A percentile compares a stretch with the other conserved stretches of the same genome.
These are phyloP conservation scores for Mus spicilegus DNA, from an alignment of 2,113 vertebrate genomes.

Conservation along the genomic window DNA sequence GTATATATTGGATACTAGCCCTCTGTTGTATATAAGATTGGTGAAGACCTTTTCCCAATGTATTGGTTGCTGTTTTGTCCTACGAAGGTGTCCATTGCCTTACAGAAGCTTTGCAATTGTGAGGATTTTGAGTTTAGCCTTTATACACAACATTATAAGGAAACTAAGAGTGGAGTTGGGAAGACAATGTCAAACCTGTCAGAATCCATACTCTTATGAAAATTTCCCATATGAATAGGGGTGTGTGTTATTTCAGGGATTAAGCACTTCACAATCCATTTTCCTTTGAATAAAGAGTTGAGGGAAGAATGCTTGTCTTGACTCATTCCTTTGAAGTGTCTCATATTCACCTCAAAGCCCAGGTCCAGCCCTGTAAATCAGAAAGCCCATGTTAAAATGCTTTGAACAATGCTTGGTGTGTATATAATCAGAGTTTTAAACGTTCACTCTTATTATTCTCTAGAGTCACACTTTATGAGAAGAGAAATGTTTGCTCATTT, in stretches of 20 bases:
- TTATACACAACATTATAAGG: background rate
- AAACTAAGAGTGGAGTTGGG: background rate
- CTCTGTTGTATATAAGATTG: too few relatives aligned
- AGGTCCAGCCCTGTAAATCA: background rate
- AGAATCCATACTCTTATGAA: background rate
- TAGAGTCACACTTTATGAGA: background rate
- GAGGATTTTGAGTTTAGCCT: background rate
- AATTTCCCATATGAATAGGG: background rate
- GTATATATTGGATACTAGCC: too few relatives aligned
- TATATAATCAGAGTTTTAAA: background rate
- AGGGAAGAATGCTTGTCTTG: background rate
- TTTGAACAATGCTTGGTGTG: background rate
- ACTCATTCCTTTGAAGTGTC: background rate
- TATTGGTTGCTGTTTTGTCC: too few relatives aligned
- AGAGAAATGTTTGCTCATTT: constrained; percentile 28
- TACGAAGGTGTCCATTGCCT: too few relatives aligned
- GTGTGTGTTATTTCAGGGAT: background rate
- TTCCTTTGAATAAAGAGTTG: background rate
- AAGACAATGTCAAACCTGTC: background rate
- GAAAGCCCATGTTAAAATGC: background rate
- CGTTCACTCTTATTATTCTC: background rate
- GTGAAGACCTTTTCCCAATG: too few relatives aligned
- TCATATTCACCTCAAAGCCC: background rate
- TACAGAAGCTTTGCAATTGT: background rate
- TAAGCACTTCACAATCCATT: background rate